Evolutionary conservation across 2,113 vertebrate species (phyloP), one percentile per base, ranked within the genome.

Genomic region (Gobio gobio): DNA sequence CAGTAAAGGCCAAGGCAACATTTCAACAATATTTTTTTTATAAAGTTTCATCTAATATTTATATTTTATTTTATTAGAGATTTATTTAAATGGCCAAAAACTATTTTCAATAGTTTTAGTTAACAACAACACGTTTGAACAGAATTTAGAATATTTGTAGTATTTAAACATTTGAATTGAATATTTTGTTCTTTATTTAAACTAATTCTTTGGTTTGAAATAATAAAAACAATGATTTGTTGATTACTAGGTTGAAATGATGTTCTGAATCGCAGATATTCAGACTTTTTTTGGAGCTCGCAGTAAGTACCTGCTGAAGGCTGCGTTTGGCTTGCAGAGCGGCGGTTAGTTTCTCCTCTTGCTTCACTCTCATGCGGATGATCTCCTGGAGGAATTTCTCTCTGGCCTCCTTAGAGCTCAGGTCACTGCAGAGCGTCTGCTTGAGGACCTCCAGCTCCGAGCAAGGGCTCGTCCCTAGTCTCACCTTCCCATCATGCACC

Each of bases 301-400:
- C 9, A 12, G 36, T 70, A 70, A 70, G 33, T 72, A 99, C 98
- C 97, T 99, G 98, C 90, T 99, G 98, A 8, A 99, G 95, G 88
- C 95, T 97, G 83, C 96, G 95, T 86, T 98, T 98, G 85, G 97
- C 97, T 90, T 99, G 97, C 87, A 99, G 91, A n/a, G 98, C 97
- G 0, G 95, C 94, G 0, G 94, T 95, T 24, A 99, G 94, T 89
- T 97, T 99, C 88, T 99, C 98, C 88, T 99, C 98, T 90, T 99
- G 98, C 91, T 98, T 98, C 85, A 99, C 96, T 13, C 96, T 92
- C 96, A 99, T 97, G 89, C 96, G 96, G 74, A 98, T 94, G 40
- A 99, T 96, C 92, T 99, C 98, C 47, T 99, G 98, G 84, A 99
- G 95, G 91, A 99, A 95, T 90, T 96, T 98, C 90, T 99, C 97